Conservation (phyloP, 2,888 invertebrate species). For the Fissipunctia ypsillon region DNA sequence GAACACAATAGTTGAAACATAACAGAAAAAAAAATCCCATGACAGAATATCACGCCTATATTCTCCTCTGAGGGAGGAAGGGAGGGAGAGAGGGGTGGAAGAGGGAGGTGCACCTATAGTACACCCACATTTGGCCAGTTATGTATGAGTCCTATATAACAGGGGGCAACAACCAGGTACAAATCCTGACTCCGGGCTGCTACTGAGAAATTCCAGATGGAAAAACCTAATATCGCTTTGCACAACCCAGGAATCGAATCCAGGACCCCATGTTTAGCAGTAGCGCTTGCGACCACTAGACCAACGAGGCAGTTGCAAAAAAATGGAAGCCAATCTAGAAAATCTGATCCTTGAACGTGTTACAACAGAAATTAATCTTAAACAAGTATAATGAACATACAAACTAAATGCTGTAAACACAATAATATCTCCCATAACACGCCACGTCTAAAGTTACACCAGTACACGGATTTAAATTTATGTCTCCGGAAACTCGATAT, state of each 20-base stretch:
- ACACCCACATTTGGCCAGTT: not conserved
- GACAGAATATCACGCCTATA: not conserved
- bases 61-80: no score
- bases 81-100: no score
- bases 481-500: conserved; percentile 82
- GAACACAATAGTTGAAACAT: not conserved
- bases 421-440: conserved; percentile 46
- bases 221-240: not conserved
- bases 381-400: not conserved
- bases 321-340: not conserved
- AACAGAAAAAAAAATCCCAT: not conserved
- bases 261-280: not conserved
- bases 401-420: conserved; percentile 26
- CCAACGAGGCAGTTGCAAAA: not conserved
- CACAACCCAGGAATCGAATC: not conserved
- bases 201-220: not conserved
- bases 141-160: not conserved
- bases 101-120: not conserved
- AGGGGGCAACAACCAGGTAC: not conserved
- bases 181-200: no score
- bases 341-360: not conserved
- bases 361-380: not conserved
- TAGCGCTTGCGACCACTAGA: not conserved
- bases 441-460: conserved; percentile 58
- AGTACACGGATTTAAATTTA: conserved; percentile 73